phyloP scores from a whole-genome alignment of 1,140 invertebrate genomes.

The Triops cancriformis region DNA sequence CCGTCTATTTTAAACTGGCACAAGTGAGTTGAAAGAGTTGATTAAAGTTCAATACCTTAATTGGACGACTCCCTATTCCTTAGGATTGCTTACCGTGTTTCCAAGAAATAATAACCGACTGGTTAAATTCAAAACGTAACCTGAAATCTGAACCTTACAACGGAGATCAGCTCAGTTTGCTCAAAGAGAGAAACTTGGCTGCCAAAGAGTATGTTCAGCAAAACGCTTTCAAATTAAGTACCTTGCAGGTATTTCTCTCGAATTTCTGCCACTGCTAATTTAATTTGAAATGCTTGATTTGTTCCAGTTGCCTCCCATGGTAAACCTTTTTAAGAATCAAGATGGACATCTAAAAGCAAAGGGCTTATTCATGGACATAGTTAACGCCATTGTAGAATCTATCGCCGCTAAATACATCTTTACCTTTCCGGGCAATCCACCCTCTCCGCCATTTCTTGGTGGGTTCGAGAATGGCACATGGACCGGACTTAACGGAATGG shows the following conservation, averaged over 20 bases:
- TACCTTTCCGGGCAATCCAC: not conserved
- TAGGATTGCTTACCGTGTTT: not conserved
- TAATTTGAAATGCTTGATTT: not conserved
- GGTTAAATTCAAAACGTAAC: not conserved
- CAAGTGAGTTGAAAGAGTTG: not conserved
- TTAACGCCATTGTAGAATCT: not conserved
- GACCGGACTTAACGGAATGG: not conserved
- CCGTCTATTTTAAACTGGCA: not conserved
- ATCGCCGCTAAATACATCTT: not conserved
- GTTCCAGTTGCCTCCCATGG: not conserved
- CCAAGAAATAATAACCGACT: not conserved
- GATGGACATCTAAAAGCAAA: not conserved
- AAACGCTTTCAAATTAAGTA: not conserved
- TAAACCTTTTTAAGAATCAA: not conserved
- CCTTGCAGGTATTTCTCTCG: not conserved
- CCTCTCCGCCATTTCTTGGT: not conserved
- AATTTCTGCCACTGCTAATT: not conserved
- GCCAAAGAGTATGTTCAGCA: not conserved
- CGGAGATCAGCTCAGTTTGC: not conserved
- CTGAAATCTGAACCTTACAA: not conserved
- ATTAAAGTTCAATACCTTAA: no score
- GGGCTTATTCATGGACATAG: not conserved
- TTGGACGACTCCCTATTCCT: no score
- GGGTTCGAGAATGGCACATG: not conserved
- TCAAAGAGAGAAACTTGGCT: not conserved